Evolutionary conservation across 2,888 invertebrate genomes (phyloP).

Genomic region (Oithona nana): DNA sequence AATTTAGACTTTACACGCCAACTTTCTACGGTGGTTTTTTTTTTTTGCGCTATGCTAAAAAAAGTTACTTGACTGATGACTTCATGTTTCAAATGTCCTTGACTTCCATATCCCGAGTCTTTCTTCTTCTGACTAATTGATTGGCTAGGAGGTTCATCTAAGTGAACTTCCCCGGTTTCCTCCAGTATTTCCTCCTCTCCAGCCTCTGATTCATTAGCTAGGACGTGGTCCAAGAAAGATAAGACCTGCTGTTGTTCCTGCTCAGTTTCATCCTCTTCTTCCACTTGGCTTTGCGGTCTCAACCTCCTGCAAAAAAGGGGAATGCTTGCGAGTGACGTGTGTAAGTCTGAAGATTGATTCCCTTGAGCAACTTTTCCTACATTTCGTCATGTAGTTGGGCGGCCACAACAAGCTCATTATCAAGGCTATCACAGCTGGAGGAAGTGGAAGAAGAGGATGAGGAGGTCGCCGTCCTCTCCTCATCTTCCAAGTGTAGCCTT

Average conservation of each 20-base stretch:
- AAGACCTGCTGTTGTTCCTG: not conserved
- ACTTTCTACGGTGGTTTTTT: too few relatives aligned
- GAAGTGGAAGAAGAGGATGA: too few relatives aligned
- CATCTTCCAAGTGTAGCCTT: not conserved
- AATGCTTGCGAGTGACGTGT: too few relatives aligned
- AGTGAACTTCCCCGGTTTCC: too few relatives aligned
- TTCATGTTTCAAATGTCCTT: slow-evolving; percentile 1
- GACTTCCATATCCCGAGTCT: slow-evolving; percentile 15
- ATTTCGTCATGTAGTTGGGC: not conserved
- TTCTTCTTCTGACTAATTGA: slow-evolving; percentile 4
- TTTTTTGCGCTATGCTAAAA: not conserved
- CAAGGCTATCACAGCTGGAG: not conserved
- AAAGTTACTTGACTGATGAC: not conserved
- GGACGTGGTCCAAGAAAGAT: not conserved
- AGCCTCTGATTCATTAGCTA: not conserved
- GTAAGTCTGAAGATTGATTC: too few relatives aligned
- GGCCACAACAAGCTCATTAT: not conserved
- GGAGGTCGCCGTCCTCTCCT: too few relatives aligned
- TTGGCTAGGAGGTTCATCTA: too few relatives aligned
- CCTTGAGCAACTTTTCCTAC: too few relatives aligned
- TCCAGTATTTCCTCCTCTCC: not conserved
- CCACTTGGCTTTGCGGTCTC: too few relatives aligned
- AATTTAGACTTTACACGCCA: too few relatives aligned
- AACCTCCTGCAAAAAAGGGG: too few relatives aligned
- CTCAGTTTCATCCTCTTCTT: too few relatives aligned